These are phyloP conservation scores for Ascaphus truei DNA, from an alignment of 2,113 vertebrate genomes.

Conservation along the genomic window DNA sequence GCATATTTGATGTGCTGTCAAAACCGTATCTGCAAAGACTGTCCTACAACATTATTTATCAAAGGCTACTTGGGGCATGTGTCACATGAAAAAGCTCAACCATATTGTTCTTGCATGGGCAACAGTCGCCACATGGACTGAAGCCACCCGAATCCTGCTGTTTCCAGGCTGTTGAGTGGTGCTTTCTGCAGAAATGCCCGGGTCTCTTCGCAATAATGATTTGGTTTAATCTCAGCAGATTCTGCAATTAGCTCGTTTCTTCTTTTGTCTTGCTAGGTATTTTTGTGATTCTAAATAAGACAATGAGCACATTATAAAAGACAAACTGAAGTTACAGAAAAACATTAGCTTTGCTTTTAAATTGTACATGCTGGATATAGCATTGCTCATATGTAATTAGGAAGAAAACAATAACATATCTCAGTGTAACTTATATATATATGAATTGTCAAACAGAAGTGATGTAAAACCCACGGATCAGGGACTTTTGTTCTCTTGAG, in stretches of 20 bases:
- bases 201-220: neutral
- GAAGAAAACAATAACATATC: no score
- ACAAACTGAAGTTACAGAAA: no score
- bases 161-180: neutral
- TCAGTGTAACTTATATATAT: no score
- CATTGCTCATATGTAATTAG: no score
- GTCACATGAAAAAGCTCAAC: neutral
- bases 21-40: no score
- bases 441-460: no score
- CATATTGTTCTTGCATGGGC: neutral
- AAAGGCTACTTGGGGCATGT: neutral
- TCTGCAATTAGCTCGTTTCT: conserved; percentile 22
- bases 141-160: neutral
- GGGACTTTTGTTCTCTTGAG: no score
- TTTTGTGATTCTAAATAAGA: conserved; percentile 24
- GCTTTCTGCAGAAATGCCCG: neutral
- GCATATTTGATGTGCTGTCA: no score
- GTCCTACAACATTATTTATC: neutral
- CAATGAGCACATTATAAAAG: conserved; percentile 5
- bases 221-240: neutral
- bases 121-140: neutral
- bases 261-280: conserved; percentile 31
- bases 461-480: no score
- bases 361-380: no score
- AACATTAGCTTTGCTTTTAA: no score